Evolutionary conservation across 2,888 invertebrate genomes (phyloP), one percentile per base, ranked within the genome.

Genomic region (Pachymerium ferrugineum): DNA sequence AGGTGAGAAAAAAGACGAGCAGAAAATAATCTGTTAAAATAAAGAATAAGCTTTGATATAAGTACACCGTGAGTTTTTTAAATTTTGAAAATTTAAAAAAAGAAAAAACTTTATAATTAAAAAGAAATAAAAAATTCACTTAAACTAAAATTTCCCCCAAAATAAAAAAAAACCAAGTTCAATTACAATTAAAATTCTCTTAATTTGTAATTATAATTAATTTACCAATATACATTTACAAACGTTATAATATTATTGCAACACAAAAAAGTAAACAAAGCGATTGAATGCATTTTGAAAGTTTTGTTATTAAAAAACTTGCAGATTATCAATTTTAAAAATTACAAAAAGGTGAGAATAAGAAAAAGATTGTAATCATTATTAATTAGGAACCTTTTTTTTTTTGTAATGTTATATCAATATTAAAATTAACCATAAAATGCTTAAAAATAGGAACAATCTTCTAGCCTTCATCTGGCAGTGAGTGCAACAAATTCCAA

Each of bases 401-500:
- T 47, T 25, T 47, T 16, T 47, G 22, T 47, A 47, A 47, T 47
- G 22, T 6, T 47, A 47, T n/a, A n/a, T n/a, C n/a, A n/a, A n/a
- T n/a, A 19, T 22, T 19, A 47, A 47, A 47, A 47, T 3, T 47
- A 47, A 47, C 47, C 22, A 47, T 22, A 47, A 47, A 47, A 47
- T 19, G 5, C 4, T 25, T 47, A 22, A 47, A 47, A 47, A 19
- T 47, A 47, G 47, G 47, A 47, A 47, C 47, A 47, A 47, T 47
- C 22, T 47, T 47, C 47, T 47, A 47, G 47, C 47, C 47, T 47
- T 47, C 47, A 47, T 47, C 47, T 47, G 47, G 47, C 47, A 47
- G 47, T 47, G 47, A 47, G 47, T 47, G 47, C 47, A 47, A 47
- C 47, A 47, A 47, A 47, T 47, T 47, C 47, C 47, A 47, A 47